Evolutionary conservation across 2,888 invertebrate species (phyloP), one percentile per base, ranked within the genome.

Genomic region (Balanococcus diminutus): DNA sequence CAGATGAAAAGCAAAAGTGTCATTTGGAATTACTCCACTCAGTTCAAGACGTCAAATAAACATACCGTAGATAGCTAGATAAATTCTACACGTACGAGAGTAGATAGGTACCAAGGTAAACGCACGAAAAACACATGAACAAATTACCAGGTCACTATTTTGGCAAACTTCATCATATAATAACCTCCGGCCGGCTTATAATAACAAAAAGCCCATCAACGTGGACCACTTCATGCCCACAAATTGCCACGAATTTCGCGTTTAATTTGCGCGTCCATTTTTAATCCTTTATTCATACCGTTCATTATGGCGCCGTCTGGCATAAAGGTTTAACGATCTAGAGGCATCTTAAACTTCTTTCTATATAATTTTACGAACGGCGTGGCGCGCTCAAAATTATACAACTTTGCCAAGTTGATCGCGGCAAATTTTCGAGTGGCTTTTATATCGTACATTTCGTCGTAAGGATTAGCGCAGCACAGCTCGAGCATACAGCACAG

Each of bases 191-290:
- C 25, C 67, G 28, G 67, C 67, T 67, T 67, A 67, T 67, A 67
- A 67, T 67, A 67, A 67, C 67, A 67, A 67, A 67, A 67, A 67
- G 67, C 67, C 67, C 67, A 67, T 67, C 28, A 67, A 67, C 67
- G 67, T 67, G 28, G 67, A 67, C 67, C 67, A 67, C 67, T 67
- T 67, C 28, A 67, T 16, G 67, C 67, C 42, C 19, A 28, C 67
- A 67, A 67, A 28, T 67, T 67, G 28, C 67, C 67, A 25, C 28
- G 28, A 67, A 67, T 28, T 28, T 67, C 28, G 28, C 28, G 67
- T 67, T 67, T 67, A 67, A 67, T 67, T 67, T 67, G 67, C 67
- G 67, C 67, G 67, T 67, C 67, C 67, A 67, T 67, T 67, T 67
- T 67, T 67, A 67, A 67, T 67, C 67, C 67, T 67, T 67, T 67